phyloP scores from a whole-genome alignment of 2,113 vertebrate genomes.

The Glaucomys volans region DNA sequence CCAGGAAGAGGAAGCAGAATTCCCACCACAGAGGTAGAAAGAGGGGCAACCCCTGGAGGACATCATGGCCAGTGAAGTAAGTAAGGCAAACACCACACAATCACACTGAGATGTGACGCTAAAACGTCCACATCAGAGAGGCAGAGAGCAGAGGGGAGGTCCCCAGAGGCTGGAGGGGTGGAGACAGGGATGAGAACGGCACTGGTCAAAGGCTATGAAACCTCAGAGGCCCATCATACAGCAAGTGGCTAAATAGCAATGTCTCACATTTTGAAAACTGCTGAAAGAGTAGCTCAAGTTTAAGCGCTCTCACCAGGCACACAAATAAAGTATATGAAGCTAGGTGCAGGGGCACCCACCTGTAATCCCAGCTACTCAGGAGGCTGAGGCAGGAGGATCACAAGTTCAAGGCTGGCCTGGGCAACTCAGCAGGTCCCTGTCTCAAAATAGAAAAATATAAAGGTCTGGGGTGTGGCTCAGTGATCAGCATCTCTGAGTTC shows the following conservation, averaged over 20 bases:
- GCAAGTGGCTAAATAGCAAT: not conserved
- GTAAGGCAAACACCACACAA: not conserved
- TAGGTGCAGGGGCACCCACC: too few species aligned
- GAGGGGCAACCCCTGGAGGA: not conserved
- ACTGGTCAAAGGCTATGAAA: not conserved
- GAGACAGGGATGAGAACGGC: accelerated
- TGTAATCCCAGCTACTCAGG: too few species aligned
- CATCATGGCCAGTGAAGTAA: not conserved
- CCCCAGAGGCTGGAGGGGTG: not conserved
- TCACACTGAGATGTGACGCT: not conserved
- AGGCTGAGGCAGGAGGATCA: too few species aligned
- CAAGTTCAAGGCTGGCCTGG: too few species aligned
- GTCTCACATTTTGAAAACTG: not conserved
- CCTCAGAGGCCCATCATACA: not conserved
- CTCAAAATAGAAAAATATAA: too few species aligned
- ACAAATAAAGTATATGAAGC: not conserved
- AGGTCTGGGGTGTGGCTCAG: too few species aligned
- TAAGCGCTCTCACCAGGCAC: not conserved
- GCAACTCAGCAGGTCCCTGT: too few species aligned
- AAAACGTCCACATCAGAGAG: not conserved
- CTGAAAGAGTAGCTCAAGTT: not conserved
- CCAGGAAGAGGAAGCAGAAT: not conserved
- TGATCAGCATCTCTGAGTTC: too few species aligned
- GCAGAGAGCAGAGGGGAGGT: not conserved
- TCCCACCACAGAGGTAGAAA: not conserved